Base-by-base conservation (phyloP, 2,113 vertebrate genomes). In the Silurus meridionalis region DNA sequence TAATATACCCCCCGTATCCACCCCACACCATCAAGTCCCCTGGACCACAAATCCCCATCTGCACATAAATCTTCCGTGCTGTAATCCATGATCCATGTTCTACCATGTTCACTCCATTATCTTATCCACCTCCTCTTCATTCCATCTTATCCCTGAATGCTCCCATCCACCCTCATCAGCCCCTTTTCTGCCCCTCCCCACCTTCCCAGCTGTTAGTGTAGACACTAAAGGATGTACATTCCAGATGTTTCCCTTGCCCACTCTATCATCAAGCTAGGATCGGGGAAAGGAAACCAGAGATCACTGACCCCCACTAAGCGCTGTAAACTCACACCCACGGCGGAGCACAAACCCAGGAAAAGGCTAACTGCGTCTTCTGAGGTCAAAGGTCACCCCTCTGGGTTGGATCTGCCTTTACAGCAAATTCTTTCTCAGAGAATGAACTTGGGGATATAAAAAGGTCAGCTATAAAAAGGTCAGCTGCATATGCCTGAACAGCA, bases 241-340 rank as follows among this genome's bases (percentile, higher is more conserved):
- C 85, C 85, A 86, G 85, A 86, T 86, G 85, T 86, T 66, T 57
- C n/a, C 60, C 58, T 37, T 60, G 60, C 80, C 61, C 80, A 66
- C 69, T 25, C 80, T 37, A 37, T 37, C 80, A n/a, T 72, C 4
- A 53, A 74, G 61, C 57, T 23, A 19, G 23, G 57, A 19, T 10
- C 28, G 52, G 83, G 83, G 75, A 85, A 48, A 82, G 85, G 78
- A 86, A 74, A 86, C 79, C 2, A 71, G 78, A 81, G 77, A 80
- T 80, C 58, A 60, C 58, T 11, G 69, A 86, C 85, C 85, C 28
- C 60, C 80, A 46, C 80, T 17, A 50, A 74, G 28, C n/a, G 8
- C n/a, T 79, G 61, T 85, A 55, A 79, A 66, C 61, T 78, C 74
- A 66, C 60, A 82, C 61, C 78, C 85, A 86, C 46, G 23, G 78